Conservation (phyloP, 2,113 vertebrate genomes). For the Ageneiosus marmoratus region DNA sequence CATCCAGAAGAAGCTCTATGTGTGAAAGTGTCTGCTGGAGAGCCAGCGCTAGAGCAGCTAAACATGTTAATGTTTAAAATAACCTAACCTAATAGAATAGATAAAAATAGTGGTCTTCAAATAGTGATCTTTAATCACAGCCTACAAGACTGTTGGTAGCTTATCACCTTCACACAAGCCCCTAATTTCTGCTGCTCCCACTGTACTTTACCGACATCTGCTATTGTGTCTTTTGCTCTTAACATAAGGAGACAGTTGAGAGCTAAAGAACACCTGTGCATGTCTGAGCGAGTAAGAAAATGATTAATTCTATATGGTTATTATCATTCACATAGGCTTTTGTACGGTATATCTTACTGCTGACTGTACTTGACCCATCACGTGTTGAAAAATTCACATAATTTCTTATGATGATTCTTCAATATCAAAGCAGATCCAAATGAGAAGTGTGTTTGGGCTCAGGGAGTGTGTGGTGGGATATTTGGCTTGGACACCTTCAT, state of each 20-base stretch:
- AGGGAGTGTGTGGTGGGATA: neutral
- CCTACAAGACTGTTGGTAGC: conserved; percentile 66
- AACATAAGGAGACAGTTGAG: neutral
- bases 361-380: neutral
- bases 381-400: neutral
- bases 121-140: conserved; percentile 69
- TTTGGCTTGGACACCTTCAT: neutral
- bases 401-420: neutral
- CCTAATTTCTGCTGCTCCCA: conserved; percentile 57
- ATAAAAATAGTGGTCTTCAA: conserved; percentile 62
- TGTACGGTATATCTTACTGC: neutral
- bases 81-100: conserved; percentile 49
- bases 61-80: conserved; percentile 8
- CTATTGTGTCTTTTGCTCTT: conserved; percentile 34
- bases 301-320: neutral
- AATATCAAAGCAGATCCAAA: neutral
- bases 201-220: conserved; percentile 56
- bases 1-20: neutral
- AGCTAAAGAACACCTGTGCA: neutral
- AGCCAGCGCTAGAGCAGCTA: neutral
- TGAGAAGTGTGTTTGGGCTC: conserved; percentile 8
- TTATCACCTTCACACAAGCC: conserved; percentile 66
- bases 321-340: neutral
- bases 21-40: conserved; percentile 29
- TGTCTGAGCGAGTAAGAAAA: conserved; percentile 35